These are phyloP conservation scores for Noctua fimbriata DNA, from an alignment of 2,888 invertebrate species.

Conservation along the genomic window DNA sequence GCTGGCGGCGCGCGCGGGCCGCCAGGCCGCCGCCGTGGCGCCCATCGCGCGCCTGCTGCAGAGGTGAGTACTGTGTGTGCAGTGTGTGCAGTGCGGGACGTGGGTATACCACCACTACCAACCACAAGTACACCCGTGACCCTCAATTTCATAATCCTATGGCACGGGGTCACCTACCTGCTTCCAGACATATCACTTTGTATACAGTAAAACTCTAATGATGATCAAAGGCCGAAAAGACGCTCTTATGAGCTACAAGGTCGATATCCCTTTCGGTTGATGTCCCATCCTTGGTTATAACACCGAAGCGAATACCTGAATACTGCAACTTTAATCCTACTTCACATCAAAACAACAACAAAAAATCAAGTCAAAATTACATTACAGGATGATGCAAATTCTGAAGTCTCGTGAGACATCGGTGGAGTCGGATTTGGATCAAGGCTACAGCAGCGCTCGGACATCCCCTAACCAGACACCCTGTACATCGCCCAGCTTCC, in stretches of 20 bases:
- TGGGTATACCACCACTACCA: too few relatives aligned
- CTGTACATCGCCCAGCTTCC: slow-evolving; percentile 78
- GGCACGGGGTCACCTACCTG: background rate
- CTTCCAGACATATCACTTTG: background rate
- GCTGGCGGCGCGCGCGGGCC: slow-evolving; percentile 74
- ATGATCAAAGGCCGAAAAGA: slow-evolving; percentile 82
- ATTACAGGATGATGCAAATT: slow-evolving; percentile 87
- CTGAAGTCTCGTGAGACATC: slow-evolving; percentile 80
- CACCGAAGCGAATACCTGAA: slow-evolving; percentile 84
- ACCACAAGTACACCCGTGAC: background rate
- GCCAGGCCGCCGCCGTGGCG: slow-evolving; percentile 74
- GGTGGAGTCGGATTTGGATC: slow-evolving; percentile 80
- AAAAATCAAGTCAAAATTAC: background rate
- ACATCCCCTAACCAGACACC: slow-evolving; percentile 84
- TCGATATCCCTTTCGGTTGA: slow-evolving; percentile 84
- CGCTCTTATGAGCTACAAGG: slow-evolving; percentile 75
- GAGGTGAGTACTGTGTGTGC: background rate
- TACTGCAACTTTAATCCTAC: background rate
- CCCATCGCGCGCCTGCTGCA: slow-evolving; percentile 82
- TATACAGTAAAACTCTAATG: slow-evolving; percentile 61
- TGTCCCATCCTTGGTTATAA: slow-evolving; percentile 83
- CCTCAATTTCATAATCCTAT: background rate
- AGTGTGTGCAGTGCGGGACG: too few relatives aligned
- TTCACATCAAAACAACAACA: background rate
- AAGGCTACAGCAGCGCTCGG: slow-evolving; percentile 84